Base-by-base conservation (phyloP, 2,888 invertebrate genomes). In the Lasius platythorax region DNA sequence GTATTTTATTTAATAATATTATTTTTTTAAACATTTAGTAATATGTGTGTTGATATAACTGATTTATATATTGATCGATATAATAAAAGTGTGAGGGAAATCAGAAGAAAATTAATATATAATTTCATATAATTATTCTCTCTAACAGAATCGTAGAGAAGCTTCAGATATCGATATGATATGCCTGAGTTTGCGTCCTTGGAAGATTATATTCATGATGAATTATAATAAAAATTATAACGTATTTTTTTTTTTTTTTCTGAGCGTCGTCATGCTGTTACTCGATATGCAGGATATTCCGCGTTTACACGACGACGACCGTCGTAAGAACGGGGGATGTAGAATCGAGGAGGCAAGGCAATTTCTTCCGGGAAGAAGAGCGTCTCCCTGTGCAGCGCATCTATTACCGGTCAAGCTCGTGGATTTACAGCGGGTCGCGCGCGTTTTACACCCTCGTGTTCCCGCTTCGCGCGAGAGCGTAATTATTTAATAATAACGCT, bases 401-500 rank as follows among this genome's bases (percentile, higher is more conserved):
- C 64, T 28, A 40, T 76, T 76, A 56, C 53, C 37, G 76, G 76
- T 76, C 76, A 76, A 76, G 40, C 53, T 23, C 28, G 50, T 66
- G 53, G 53, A 76, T 76, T 67, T 76, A 76, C 53, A 18, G 76
- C 53, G 78, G 37, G 64, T 64, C 75, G 64, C 64, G 46, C n/a
- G 30, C 53, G 9, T 78, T 78, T 78, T 78, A 40, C 78, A 40
- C 67, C 40, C 67, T 56, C 56, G 53, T 67, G 67, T 56, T 66
- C 76, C 66, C 53, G 66, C 18, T 53, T 67, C 56, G 78, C 76
- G n/a, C 76, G n/a, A 78, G 56, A 67, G 68, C 56, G 56, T 68
- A 68, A 78, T 78, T 68, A 78, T 78, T 78, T 67, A 78, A 68
- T 78, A 78, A 78, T 67, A 78, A 68, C 56, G 30, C 56, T 67